Evolutionary conservation across 2,797 vertebrate genomes (phyloP).

Genomic region (Echeneis naucrates): DNA sequence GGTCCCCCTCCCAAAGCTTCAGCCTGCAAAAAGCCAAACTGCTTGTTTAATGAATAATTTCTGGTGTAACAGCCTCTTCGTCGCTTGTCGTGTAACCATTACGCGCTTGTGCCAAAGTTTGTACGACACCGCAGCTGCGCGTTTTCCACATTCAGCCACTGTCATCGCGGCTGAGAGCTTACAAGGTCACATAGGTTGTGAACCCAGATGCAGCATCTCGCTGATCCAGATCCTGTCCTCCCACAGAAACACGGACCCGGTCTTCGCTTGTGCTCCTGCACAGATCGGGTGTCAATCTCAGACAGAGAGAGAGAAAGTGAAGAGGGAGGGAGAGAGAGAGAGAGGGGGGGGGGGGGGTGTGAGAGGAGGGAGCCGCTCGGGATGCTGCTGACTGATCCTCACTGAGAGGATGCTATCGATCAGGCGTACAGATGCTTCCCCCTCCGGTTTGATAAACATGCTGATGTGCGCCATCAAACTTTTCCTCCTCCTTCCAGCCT

Average conservation of each 20-base stretch:
- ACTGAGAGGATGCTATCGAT: conserved; percentile 79
- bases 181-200: background rate
- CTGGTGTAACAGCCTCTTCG: background rate
- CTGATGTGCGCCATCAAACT: conserved; percentile 49
- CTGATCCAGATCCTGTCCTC: conserved; percentile 60
- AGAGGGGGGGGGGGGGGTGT: conserved; percentile 18
- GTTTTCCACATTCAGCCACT: background rate
- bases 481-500: conserved; percentile 37
- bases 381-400: conserved; percentile 78
- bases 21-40: background rate
- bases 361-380: conserved; percentile 26
- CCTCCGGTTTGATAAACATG: conserved; percentile 65
- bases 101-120: background rate
- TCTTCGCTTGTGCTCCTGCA: conserved; percentile 68
- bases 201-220: background rate
- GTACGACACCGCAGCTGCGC: background rate
- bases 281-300: conserved; percentile 72
- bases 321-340: conserved; percentile 18
- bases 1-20: background rate
- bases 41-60: background rate
- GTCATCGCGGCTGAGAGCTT: background rate
- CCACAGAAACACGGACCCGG: conserved; percentile 58
- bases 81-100: no score
- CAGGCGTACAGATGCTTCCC: conserved; percentile 49
- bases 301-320: conserved; percentile 24